These are phyloP conservation scores for Fissipunctia ypsillon DNA, from an alignment of 2,888 invertebrate genomes.

Conservation along the genomic window DNA sequence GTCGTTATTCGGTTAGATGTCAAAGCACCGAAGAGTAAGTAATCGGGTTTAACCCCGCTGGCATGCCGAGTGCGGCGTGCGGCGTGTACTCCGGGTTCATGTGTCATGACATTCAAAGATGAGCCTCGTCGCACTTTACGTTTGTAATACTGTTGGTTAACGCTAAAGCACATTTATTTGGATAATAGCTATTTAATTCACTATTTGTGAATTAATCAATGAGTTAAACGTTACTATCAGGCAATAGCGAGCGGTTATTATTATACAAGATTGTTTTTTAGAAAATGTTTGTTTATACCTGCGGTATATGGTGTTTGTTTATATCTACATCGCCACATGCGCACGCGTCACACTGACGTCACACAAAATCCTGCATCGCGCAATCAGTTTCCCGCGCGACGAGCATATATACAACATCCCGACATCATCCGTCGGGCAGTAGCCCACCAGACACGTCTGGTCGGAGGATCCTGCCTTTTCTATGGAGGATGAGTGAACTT, in stretches of 20 bases:
- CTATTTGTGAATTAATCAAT: neutral
- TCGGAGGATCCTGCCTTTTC: too few species aligned
- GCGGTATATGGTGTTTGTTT: too few species aligned
- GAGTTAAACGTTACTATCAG: neutral
- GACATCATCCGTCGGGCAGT: too few species aligned
- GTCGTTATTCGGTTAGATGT: slow-evolving; percentile 41
- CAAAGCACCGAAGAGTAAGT: slow-evolving; percentile 23
- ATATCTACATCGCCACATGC: too few species aligned
- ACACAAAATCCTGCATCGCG: too few species aligned
- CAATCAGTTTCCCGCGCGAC: too few species aligned
- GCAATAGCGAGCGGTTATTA: neutral
- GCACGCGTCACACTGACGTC: too few species aligned
- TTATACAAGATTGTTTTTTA: too few species aligned
- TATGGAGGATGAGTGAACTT: too few species aligned
- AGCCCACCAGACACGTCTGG: too few species aligned
- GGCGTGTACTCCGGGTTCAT: slow-evolving; percentile 41
- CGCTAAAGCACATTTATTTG: neutral
- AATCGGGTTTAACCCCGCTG: slow-evolving; percentile 30
- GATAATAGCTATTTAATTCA: neutral
- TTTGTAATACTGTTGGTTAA: slow-evolving; percentile 3
- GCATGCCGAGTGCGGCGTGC: slow-evolving; percentile 12
- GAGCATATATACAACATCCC: too few species aligned
- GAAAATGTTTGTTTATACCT: neutral
- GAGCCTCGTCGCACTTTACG: neutral
- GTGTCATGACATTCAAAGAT: slow-evolving; percentile 47